Percentiles rank a stretch among this genome's conserved stretches.
These are phyloP conservation scores for Falcaria lacertinaria DNA, from an alignment of 2,888 invertebrate genomes.

Conservation along the genomic window DNA sequence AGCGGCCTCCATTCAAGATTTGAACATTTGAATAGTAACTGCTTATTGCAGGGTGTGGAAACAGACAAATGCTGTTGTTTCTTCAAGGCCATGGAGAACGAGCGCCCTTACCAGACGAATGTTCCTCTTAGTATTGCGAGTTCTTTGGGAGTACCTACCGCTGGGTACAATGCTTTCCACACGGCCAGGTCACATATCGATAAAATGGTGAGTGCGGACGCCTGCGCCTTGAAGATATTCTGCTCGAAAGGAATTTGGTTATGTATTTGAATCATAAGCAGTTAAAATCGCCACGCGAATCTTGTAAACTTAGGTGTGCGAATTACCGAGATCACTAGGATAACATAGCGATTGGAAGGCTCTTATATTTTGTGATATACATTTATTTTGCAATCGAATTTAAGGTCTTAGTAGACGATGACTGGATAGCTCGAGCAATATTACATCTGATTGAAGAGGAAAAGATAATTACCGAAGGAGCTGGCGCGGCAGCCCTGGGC, in stretches of 20 bases:
- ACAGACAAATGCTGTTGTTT: constrained; percentile 41
- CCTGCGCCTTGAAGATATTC: too few relatives aligned
- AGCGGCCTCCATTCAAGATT: too few relatives aligned
- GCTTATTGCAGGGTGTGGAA: constrained; percentile 40
- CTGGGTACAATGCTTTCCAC: constrained; percentile 48
- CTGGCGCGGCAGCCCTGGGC: constrained; percentile 89
- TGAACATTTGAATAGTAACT: background rate
- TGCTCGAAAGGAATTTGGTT: background rate
- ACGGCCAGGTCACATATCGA: constrained; percentile 44
- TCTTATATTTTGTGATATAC: too few relatives aligned
- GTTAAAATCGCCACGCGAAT: too few relatives aligned
- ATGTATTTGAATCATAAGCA: background rate
- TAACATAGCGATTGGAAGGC: too few relatives aligned
- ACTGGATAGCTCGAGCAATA: constrained; percentile 87
- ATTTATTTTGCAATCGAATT: constrained; percentile 1
- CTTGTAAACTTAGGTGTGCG: too few relatives aligned
- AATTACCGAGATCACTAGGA: too few relatives aligned
- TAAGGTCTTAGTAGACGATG: constrained; percentile 84
- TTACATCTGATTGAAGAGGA: constrained; percentile 86
- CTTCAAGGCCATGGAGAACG: constrained; percentile 47
- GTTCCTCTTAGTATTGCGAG: constrained; percentile 22
- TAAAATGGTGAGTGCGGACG: constrained; percentile 37
- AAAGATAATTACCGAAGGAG: constrained; percentile 91
- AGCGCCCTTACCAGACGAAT: constrained; percentile 30
- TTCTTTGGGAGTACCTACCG: constrained; percentile 35